Evolutionary conservation across 2,797 vertebrate species (phyloP).

Genomic region (Mus minutoides): DNA sequence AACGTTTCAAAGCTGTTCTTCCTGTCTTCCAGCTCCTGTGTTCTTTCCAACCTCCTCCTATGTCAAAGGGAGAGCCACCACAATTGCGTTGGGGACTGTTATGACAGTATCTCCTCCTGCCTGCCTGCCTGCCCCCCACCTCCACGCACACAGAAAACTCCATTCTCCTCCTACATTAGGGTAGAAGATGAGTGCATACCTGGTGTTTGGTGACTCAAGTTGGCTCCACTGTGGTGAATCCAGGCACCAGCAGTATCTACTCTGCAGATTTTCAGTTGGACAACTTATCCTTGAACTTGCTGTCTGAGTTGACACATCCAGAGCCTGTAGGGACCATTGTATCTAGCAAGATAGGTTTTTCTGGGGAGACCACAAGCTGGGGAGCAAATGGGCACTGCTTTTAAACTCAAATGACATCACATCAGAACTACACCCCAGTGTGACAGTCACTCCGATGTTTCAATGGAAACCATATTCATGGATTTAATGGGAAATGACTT

Average conservation of each 20-base stretch:
- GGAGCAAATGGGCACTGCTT: too few species aligned
- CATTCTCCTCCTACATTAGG: neutral
- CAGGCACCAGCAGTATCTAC: neutral
- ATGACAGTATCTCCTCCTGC: rapidly evolving
- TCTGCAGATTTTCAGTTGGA: rapidly evolving
- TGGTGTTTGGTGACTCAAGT: neutral
- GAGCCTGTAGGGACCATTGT: rapidly evolving
- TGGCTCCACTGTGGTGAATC: rapidly evolving
- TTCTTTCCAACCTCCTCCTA: neutral
- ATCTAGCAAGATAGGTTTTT: rapidly evolving
- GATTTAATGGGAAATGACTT: neutral
- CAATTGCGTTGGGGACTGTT: rapidly evolving
- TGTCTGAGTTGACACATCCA: neutral
- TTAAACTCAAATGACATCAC: rapidly evolving
- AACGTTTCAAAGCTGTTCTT: neutral
- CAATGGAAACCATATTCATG: neutral
- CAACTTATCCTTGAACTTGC: rapidly evolving
- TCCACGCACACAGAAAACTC: rapidly evolving
- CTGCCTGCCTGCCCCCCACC: neutral
- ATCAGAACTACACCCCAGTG: rapidly evolving
- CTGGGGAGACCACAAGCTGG: neutral
- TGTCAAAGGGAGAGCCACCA: neutral
- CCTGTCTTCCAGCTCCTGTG: neutral
- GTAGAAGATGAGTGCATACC: neutral
- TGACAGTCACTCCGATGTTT: neutral